These are phyloP conservation scores for Plebejus argus DNA, from an alignment of 2,888 invertebrate species.

Conservation along the genomic window DNA sequence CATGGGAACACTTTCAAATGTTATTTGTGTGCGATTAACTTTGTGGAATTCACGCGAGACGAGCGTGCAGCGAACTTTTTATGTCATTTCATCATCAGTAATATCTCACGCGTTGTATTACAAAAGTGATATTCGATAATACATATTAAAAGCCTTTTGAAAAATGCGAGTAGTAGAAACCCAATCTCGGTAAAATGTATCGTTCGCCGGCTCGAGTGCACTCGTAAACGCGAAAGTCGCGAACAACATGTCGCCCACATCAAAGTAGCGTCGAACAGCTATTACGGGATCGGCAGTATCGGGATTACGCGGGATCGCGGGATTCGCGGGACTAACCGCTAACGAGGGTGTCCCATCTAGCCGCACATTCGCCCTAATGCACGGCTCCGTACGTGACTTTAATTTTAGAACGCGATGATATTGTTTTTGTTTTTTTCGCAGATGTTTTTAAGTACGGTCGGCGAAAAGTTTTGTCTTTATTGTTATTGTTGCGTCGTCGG, in stretches of 20 bases:
- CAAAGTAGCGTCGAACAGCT: constrained; percentile 29
- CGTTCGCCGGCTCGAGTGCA: constrained; percentile 21
- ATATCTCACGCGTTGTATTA: not conserved
- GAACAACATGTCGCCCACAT: constrained; percentile 29
- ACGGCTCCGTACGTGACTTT: constrained; percentile 11
- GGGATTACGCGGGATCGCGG: constrained; percentile 9
- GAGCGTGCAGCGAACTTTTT: not conserved
- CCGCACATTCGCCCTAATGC: constrained; percentile 23
- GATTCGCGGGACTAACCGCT: constrained; percentile 19
- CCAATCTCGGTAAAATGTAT: constrained; percentile 23
- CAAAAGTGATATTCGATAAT: constrained; percentile 5
- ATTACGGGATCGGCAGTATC: constrained; percentile 25
- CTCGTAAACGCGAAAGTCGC: constrained; percentile 29
- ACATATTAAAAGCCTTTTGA: constrained; percentile 16
- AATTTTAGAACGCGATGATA: constrained; percentile 18
- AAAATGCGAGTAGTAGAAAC: constrained; percentile 21
- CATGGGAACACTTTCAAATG: constrained; percentile 9
- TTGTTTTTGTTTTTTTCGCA: constrained; percentile 29
- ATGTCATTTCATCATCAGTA: not conserved
- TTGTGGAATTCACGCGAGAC: not conserved
- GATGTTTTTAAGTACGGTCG: constrained; percentile 29
- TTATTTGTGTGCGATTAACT: constrained; percentile 13
- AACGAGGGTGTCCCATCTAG: constrained; percentile 18
- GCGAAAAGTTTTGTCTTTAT: constrained; percentile 25
- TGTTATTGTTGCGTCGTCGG: constrained; percentile 8